Base-by-base conservation (phyloP, 2,888 invertebrate species). In the Heteromurus nitidus region DNA sequence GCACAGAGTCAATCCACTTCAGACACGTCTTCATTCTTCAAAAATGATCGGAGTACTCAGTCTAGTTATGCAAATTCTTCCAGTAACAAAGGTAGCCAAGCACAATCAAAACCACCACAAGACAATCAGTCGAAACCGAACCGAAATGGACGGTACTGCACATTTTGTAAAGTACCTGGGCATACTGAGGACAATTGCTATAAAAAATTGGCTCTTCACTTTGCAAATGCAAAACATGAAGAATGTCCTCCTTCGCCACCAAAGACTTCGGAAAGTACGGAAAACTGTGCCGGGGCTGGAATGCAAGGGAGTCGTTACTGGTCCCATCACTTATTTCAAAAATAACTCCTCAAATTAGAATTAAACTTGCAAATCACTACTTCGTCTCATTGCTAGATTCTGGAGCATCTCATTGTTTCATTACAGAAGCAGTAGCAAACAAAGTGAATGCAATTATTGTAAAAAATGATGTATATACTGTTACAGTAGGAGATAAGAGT, bases 311-410 rank as follows among this genome's bases (percentile, higher is more conserved):
- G 47, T 67, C 42, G 9, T 22, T 13, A 5, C 47, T 67, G 9
- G 67, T 42, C 18, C 67, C 42, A 3, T 22, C 22, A 18, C n/a
- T 44, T 2, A 67, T 42, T 13, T 26, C 64, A 2, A 53, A 30
- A 26, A 18, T 44, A 28, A 50, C 67, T 65, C 75, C 75, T n/a
- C 67, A 42, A 28, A 24, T 75, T 47, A 31, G 22, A 13, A 24
- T 75, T 22, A 16, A n/a, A 1, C 53, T 67, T 5, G 7, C 16
- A 30, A n/a, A 64, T 13, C 31, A 53, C 5, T 31, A 28, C 3
- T 47, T 65, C 3, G 3, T 31, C 13, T 36, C 68, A 16, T 26
- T 67, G 1, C 28, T 77, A 13, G 76, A 77, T 44, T 30, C 76
- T 9, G 50, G 65, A 9, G 65, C 76, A 30, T 18, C 55, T 2